Evolutionary conservation across 2,888 invertebrate species (phyloP).

Genomic region (Yponomeuta sedellus): DNA sequence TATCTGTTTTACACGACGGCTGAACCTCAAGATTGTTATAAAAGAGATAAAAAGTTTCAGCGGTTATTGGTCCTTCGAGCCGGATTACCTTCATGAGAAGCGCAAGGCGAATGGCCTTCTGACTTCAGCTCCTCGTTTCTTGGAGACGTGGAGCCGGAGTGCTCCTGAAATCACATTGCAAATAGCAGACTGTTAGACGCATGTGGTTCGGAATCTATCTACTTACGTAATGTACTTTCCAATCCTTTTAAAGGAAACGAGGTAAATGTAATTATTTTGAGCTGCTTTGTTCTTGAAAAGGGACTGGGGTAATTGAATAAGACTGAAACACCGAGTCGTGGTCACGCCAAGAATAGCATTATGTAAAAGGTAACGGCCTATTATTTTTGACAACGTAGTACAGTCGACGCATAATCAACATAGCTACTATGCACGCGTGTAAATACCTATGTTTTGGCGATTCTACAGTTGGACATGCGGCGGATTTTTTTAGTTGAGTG

Average conservation of each 20-base stretch:
- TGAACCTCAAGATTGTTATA: background rate
- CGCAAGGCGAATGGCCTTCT: slow-evolving; percentile 50
- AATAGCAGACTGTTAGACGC: slow-evolving; percentile 27
- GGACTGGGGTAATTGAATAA: background rate
- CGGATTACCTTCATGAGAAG: slow-evolving; percentile 50
- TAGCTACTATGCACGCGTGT: too few species aligned
- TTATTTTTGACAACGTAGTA: too few species aligned
- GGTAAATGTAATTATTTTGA: background rate
- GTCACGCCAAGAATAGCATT: too few species aligned
- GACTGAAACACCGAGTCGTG: too few species aligned
- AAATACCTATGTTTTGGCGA: too few species aligned
- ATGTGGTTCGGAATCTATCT: background rate
- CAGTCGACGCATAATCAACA: too few species aligned
- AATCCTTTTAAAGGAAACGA: background rate
- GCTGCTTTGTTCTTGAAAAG: background rate
- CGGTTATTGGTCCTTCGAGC: slow-evolving; percentile 8
- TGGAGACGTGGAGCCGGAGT: slow-evolving; percentile 49
- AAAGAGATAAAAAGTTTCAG: background rate
- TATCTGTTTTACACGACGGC: too few species aligned
- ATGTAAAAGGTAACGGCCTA: too few species aligned
- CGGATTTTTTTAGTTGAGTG: too few species aligned
- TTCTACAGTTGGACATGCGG: too few species aligned
- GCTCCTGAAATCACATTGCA: slow-evolving; percentile 42
- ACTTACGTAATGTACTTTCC: background rate
- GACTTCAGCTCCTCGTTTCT: slow-evolving; percentile 48